Conservation (phyloP, 1,140 invertebrate species). For the Anthonomus grandis region DNA sequence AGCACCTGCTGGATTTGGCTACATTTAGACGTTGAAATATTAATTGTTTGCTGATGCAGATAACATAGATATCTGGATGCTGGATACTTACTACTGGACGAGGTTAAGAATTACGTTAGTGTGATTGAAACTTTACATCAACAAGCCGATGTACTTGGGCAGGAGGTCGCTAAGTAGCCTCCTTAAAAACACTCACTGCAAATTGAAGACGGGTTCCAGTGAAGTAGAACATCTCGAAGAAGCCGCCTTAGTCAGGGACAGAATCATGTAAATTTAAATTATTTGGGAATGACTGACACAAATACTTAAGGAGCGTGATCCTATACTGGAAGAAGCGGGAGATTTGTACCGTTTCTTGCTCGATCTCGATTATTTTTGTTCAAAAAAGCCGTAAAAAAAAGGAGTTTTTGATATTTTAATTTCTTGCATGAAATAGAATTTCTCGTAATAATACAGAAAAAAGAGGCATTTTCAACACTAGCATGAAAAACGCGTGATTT, state of each 20-base stretch:
- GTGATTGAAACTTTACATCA: constrained; percentile 87
- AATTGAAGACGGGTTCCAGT: constrained; percentile 86
- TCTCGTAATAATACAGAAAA: too few relatives aligned
- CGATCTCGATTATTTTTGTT: constrained; percentile 99
- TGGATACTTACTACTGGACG: constrained; percentile 94
- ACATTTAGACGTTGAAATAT: constrained; percentile 89
- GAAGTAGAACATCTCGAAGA: constrained; percentile 94
- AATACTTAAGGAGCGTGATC: constrained; percentile 96
- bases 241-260: constrained; percentile 85
- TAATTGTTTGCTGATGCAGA: constrained; percentile 98
- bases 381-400: too few relatives aligned
- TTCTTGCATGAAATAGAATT: too few relatives aligned
- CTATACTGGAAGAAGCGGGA: constrained; percentile 97
- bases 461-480: too few relatives aligned
- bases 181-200: constrained; percentile 83
- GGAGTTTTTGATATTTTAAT: too few relatives aligned
- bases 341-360: constrained; percentile 97
- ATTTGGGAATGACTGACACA: constrained; percentile 97
- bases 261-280: constrained; percentile 80
- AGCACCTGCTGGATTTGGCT: constrained; percentile 86
- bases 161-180: constrained; percentile 82
- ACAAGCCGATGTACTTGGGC: constrained; percentile 75
- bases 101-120: constrained; percentile 91
- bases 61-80: constrained; percentile 98
- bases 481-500: too few relatives aligned